Evolutionary conservation across 2,113 vertebrate genomes (phyloP).

Genomic region (Osmerus eperlanus): DNA sequence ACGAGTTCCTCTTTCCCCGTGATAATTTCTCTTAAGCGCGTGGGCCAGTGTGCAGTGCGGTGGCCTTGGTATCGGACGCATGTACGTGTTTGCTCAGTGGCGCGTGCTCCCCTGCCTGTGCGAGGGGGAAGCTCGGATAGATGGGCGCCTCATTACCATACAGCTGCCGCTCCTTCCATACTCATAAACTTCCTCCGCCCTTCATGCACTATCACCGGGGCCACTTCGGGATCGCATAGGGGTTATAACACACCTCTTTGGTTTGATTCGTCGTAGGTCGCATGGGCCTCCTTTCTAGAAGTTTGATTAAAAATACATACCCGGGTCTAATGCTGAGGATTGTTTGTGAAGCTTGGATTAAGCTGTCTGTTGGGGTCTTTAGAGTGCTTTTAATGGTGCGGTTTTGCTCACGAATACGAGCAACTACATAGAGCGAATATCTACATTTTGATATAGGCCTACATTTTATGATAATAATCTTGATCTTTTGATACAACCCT

Average conservation of each 20-base stretch:
- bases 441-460: background rate
- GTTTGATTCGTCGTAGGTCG: too few relatives aligned
- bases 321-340: too few relatives aligned
- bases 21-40: slow-evolving; percentile 35
- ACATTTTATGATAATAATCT: background rate
- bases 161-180: slow-evolving; percentile 78
- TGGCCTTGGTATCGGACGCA: slow-evolving; percentile 50
- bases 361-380: too few relatives aligned
- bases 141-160: slow-evolving; percentile 89
- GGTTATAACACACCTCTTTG: too few relatives aligned
- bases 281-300: too few relatives aligned
- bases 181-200: slow-evolving; percentile 53
- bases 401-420: too few relatives aligned
- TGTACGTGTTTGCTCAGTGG: slow-evolving; percentile 84
- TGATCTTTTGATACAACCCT: too few relatives aligned
- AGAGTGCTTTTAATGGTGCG: too few relatives aligned
- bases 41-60: slow-evolving; percentile 36
- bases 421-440: too few relatives aligned
- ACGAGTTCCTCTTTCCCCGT: slow-evolving; percentile 65
- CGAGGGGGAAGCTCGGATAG: slow-evolving; percentile 49
- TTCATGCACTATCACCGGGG: slow-evolving; percentile 51
- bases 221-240: background rate
- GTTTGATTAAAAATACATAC: too few relatives aligned
- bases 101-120: slow-evolving; percentile 78
- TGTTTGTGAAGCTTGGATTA: too few relatives aligned